Evolutionary conservation across 2,888 invertebrate genomes (phyloP), one percentile per base, ranked within the genome.

Genomic region (Drosophila robusta): DNA sequence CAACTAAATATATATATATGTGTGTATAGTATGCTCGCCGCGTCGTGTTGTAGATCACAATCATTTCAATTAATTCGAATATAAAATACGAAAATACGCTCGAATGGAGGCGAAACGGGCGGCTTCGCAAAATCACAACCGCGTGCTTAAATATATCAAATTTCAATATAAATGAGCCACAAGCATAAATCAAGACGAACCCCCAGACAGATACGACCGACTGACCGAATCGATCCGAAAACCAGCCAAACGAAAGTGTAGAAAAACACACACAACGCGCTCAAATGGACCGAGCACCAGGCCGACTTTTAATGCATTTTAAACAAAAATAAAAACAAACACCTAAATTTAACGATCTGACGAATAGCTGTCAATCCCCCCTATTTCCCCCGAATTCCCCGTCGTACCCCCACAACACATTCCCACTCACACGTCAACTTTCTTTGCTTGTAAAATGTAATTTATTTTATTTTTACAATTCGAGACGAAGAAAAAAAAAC

Each of bases 51-150:
- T 87, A 85, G 85, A 85, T 85, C 85, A 87, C 83, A 85, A 85
- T 85, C 85, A 85, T 85, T 85, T 78, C 84, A 83, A 87, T 85
- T 87, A 86, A 87, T 87, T 87, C 80, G 73, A 77, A 85, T 80
- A 85, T 85, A 86, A 85, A 87, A 86, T 79, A 70, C 85, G 64
- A 63, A 73, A 74, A 78, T 74, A 67, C 74, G 45, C 57, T 62
- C 61, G 61, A 61, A 67, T 70, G 61, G 65, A 71, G 62, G 65
- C 65, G 34, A 64, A 64, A 62, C 67, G 74, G 73, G 68, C 87
- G 75, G 74, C 84, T 86, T 83, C 76, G 82, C 87, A 83, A 83
- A 83, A 83, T 83, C 67, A 63, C 67, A 63, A 83, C 72, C 66
- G 70, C 64, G 65, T 75, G 87, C 81, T 84, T 51, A 78, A 77